These are phyloP conservation scores for Campylomormyrus numenius DNA, from an alignment of 2,113 vertebrate genomes.

Conservation along the genomic window DNA sequence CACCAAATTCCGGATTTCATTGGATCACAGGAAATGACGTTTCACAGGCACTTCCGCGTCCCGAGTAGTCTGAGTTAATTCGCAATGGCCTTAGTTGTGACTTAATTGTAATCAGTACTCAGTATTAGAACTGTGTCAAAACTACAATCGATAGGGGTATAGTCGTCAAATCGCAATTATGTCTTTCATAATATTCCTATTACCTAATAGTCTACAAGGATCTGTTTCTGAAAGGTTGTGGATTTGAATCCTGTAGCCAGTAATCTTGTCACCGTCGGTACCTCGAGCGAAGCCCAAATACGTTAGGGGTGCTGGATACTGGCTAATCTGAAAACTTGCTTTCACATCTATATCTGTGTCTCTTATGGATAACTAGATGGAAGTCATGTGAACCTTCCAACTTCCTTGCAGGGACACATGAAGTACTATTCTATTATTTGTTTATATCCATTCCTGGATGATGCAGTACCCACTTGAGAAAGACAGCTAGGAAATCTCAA, in stretches of 20 bases:
- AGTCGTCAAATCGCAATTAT: background rate
- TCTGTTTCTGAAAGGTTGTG: background rate
- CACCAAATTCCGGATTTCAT: slow-evolving; percentile 51
- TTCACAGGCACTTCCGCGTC: background rate
- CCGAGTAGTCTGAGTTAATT: background rate
- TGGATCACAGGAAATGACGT: slow-evolving; percentile 47
- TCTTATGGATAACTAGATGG: background rate
- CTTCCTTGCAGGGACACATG: background rate
- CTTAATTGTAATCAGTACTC: background rate
- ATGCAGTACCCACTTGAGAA: background rate
- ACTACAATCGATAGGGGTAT: background rate
- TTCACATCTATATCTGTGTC: background rate
- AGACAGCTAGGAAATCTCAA: background rate
- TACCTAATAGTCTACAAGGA: background rate
- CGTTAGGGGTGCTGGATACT: background rate
- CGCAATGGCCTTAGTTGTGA: background rate
- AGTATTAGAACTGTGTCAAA: background rate
- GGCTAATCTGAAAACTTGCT: background rate
- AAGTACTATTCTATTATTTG: background rate
- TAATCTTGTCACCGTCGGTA: background rate
- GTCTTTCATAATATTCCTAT: background rate
- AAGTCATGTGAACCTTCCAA: background rate
- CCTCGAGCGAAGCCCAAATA: background rate
- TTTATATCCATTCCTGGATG: background rate
- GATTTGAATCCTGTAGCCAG: background rate